Evolutionary conservation across 2,797 vertebrate genomes (phyloP), one percentile per base, ranked within the genome.

Genomic region (Taenioides sp.): DNA sequence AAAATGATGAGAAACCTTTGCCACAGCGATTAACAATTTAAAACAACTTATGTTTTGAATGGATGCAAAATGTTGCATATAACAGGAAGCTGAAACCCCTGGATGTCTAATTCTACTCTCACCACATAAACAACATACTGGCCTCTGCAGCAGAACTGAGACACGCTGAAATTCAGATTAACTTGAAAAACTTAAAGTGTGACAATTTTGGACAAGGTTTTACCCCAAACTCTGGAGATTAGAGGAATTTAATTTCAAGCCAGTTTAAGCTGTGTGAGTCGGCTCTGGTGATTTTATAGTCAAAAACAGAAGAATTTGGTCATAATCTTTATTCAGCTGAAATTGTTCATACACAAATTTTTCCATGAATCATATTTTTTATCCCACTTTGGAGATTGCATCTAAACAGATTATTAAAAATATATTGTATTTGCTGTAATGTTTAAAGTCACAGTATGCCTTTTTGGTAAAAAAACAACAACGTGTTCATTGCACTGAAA

Each of bases 191-290:
- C 55, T 31, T 11, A 27, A 31, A 88, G 85, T 81, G 67, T 84
- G 83, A 82, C 74, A 77, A 84, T 87, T 85, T 78, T 84, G 88
- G 87, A 88, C 84, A 81, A 86, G 84, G 88, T 84, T 84, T 89
- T 87, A 87, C 77, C 78, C 86, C 82, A 82, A 79, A 89, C 88
- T 86, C 82, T 22, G 75, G 74, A 92, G 90, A 91, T 92, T 90
- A 91, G 80, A 82, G 71, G 82, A 90, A 90, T 91, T 90, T 89
- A 87, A 92, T 91, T 91, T 91, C 87, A 88, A 87, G 85, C 82
- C 86, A 87, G 89, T 90, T 89, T 83, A 77, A 88, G 87, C 87
- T 88, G 79, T 80, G 14, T 9, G 25, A 60, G 27, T n/a, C 16
- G 6, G 58, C 58, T 28, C 58, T 60, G 27, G 25, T 60, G 55